Conservation (phyloP, 1,140 invertebrate species). For the Listronotus oregonensis region DNA sequence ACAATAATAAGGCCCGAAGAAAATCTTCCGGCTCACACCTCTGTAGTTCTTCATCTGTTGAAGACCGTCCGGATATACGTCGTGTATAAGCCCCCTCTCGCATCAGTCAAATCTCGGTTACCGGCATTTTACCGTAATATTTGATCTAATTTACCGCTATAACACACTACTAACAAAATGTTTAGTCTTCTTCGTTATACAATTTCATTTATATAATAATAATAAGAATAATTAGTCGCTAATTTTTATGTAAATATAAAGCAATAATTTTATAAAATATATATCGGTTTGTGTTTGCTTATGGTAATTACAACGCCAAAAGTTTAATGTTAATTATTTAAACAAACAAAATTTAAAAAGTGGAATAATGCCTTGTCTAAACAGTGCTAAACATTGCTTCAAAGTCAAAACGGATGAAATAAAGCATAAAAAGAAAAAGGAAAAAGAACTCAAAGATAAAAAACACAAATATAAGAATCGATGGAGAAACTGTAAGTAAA, state of each 20-base stretch:
- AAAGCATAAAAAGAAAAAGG: slow-evolving; percentile 31
- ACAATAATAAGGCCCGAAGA: slow-evolving; percentile 41
- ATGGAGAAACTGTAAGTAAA: slow-evolving; percentile 39
- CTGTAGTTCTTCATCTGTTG: slow-evolving; percentile 39
- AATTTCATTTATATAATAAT: slow-evolving; percentile 8
- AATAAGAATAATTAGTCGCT: slow-evolving; percentile 1
- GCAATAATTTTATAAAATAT: not conserved
- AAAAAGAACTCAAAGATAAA: slow-evolving; percentile 16
- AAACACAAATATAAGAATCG: slow-evolving; percentile 32
- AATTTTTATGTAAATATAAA: slow-evolving; percentile 22
- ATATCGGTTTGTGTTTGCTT: slow-evolving; percentile 11
- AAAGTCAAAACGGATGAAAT: slow-evolving; percentile 25
- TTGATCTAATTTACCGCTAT: slow-evolving; percentile 39
- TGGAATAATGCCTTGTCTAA: slow-evolving; percentile 27
- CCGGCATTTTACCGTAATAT: slow-evolving; percentile 30
- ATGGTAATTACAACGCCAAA: slow-evolving; percentile 1
- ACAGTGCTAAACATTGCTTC: slow-evolving; percentile 30
- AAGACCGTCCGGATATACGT: slow-evolving; percentile 27
- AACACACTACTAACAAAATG: slow-evolving; percentile 26
- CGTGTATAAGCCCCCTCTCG: slow-evolving; percentile 6
- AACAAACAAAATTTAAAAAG: not conserved
- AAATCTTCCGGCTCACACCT: slow-evolving; percentile 44
- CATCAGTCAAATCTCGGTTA: slow-evolving; percentile 28
- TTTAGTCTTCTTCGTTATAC: slow-evolving; percentile 25
- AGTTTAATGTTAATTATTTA: not conserved